phyloP scores from a whole-genome alignment of 2,113 vertebrate species.

The Gadus macrocephalus region DNA sequence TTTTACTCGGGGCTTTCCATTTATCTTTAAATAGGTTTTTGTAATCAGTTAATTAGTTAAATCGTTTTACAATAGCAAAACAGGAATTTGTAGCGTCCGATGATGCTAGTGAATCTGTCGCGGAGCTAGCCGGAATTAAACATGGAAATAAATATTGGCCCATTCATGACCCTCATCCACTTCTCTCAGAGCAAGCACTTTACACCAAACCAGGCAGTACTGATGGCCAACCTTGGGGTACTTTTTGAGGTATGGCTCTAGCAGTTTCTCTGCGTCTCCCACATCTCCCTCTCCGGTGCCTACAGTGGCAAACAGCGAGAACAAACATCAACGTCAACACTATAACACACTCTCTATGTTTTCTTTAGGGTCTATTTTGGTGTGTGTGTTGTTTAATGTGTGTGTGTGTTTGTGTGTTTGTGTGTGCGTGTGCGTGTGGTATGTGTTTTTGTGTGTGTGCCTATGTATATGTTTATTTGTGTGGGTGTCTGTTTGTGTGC shows the following conservation, averaged over 20 bases:
- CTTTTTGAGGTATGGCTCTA: slow-evolving; percentile 86
- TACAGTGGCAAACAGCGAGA: slow-evolving; percentile 46
- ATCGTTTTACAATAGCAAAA: no score
- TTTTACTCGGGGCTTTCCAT: no score
- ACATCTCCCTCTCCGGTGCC: slow-evolving; percentile 95
- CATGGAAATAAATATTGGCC: no score
- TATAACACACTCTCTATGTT: background rate
- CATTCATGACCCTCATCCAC: no score
- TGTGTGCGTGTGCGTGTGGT: background rate
- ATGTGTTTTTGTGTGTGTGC: background rate
- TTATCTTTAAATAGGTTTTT: no score
- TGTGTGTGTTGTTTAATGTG: background rate
- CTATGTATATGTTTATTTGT: background rate
- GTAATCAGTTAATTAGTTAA: no score
- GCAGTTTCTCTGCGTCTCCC: slow-evolving; percentile 86
- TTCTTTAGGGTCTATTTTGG: background rate
- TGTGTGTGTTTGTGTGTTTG: no score
- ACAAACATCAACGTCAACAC: background rate
- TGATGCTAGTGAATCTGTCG: no score
- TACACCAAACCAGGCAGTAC: no score
- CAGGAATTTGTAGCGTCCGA: no score
- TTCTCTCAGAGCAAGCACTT: no score
- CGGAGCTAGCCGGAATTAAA: no score
- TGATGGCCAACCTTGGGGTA: slow-evolving; percentile 81
- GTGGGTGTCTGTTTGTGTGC: background rate